These are phyloP conservation scores for Strongylocentrotus purpuratus DNA, from an alignment of 35 echinoderm and acorn worm species.

Conservation along the genomic window DNA sequence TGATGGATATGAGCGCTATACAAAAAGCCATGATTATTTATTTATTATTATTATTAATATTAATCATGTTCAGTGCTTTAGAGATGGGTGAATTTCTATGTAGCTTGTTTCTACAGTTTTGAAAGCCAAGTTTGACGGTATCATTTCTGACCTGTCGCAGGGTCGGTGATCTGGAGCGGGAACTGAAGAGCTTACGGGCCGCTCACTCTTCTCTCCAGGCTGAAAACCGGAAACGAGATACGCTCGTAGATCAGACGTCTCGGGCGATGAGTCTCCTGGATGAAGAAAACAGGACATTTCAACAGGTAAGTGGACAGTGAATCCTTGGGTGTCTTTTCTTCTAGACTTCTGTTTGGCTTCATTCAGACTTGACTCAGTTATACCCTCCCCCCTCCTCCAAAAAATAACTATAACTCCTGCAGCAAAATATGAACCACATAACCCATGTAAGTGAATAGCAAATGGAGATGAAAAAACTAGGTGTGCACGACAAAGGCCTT, in stretches of 20 bases:
- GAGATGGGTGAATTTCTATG: not conserved
- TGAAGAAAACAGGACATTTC: conserved; percentile 78
- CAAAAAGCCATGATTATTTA: no score
- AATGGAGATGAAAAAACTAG: no score
- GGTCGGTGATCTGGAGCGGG: conserved; percentile 78
- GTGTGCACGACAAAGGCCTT: no score
- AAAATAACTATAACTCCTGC: no score
- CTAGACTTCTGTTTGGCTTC: no score
- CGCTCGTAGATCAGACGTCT: conserved; percentile 85
- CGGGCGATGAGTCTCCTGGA: conserved; percentile 74
- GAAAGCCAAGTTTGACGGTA: not conserved
- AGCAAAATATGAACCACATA: no score
- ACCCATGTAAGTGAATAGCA: no score
- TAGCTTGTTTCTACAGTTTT: not conserved
- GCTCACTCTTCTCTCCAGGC: conserved; percentile 66
- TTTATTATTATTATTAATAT: not conserved
- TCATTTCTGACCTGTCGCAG: conserved; percentile 23
- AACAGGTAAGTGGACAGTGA: conserved; percentile 62
- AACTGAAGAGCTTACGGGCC: conserved; percentile 58
- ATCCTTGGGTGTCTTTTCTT: no score
- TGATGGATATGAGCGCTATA: no score
- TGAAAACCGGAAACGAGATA: conserved; percentile 81
- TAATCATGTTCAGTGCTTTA: not conserved
- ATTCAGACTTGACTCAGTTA: no score
- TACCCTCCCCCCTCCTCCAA: no score